Evolutionary conservation across 2,888 invertebrate genomes (phyloP), one percentile per base, ranked within the genome.

Genomic region (Diarsia brunnea): DNA sequence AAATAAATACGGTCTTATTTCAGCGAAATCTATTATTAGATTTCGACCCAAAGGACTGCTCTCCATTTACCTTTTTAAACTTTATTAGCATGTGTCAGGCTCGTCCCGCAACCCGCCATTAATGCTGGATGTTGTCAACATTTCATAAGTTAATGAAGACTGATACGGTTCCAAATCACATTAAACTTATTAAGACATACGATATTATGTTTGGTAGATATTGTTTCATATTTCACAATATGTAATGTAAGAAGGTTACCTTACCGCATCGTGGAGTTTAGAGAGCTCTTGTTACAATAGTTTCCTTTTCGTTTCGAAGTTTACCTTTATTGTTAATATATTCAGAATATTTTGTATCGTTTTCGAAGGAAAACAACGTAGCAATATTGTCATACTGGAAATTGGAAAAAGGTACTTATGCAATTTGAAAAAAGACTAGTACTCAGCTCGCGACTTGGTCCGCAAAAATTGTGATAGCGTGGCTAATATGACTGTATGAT

Each of bases 211-310:
- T 66, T 53, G 16, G 31, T 64, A 75, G 73, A 71, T 82, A 66
- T n/a, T 31, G 47, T 79, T 82, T 71, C 84, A 75, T 21, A 67
- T 79, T 79, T 79, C 72, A 31, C 55, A 75, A 79, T 73, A 31
- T 63, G 79, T 75, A 76, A 79, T 64, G 7, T 65, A n/a, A 83
- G 64, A 68, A 68, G 61, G 47, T 60, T 67, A 58, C 21, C n/a
- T 69, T 38, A 75, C 75, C 72, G 58, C 73, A 70, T 58, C 12
- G 58, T 38, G 45, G 12, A 43, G 58, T 73, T 69, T 67, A 53
- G 19, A 31, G 31, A 63, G 75, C n/a, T 78, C 60, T 16, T 65
- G 49, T 81, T 81, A 49, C 73, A 19, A 24, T 49, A 58, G 61
- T 66, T 75, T 73, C 12, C 8, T 55, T 21, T 21, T 67, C 3